Evolutionary conservation across 1,140 invertebrate species (phyloP), one percentile per base, ranked within the genome.

Genomic region (Tetragonula clypearis): DNA sequence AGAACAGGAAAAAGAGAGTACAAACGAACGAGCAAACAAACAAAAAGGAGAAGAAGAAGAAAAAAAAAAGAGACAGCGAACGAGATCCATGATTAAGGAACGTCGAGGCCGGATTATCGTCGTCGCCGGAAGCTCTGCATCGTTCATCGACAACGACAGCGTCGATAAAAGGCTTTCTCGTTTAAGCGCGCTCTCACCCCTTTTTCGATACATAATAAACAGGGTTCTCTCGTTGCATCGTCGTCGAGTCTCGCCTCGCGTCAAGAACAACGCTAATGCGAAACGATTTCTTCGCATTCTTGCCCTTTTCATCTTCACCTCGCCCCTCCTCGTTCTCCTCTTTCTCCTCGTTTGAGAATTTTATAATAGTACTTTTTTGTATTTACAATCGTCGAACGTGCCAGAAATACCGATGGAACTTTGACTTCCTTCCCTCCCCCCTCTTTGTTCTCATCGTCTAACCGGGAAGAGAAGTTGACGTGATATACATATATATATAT

Each of bases 21-120:
- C 11, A 14, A n/a, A 49, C 6, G 8, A 49, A 49, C 41, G 41
- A 49, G 41, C 41, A 8, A 41, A 41, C 41, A 41, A 41, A 62
- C 12, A 55, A 14, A 58, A 62, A 19, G 23, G 11, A 30, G 17
- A 53, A 26, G 35, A 12, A 26, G 62, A 55, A 56, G 6, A 35
- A 21, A 21, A 23, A 23, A 23, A 41, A 21, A 60, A 62, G 58
- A 53, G 41, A 79, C 78, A 58, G 78, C 60, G 35, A 55, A 81
- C 69, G 68, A 75, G 78, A 82, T 88, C 35, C 83, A 65, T 58
- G 66, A 72, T 79, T 41, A 65, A 82, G 79, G 79, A 86, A 88
- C 79, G 82, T 60, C 83, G 77, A 85, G 82, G 87, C 87, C 78
- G 83, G 79, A 85, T 79, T 35, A 30, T 79, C 74, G 84, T 79